Percentiles rank a stretch among this genome's conserved stretches.
These are phyloP conservation scores for Tyrophagus putrescentiae DNA, from an alignment of 1,140 invertebrate species.

Conservation along the genomic window DNA sequence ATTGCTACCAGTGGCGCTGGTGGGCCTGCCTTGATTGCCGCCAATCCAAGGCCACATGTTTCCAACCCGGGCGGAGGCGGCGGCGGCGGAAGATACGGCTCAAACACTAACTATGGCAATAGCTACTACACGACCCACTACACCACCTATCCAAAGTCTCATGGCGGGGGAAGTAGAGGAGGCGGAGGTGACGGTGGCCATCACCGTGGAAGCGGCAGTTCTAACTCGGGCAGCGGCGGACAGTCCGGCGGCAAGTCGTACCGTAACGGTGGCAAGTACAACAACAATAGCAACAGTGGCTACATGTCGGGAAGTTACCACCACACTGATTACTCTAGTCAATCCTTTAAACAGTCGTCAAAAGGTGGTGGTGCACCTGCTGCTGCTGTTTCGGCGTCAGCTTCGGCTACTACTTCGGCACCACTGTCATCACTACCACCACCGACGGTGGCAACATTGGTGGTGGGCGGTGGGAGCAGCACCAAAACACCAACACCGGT, in stretches of 20 bases:
- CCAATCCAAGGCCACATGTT: not conserved
- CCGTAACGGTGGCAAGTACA: not conserved
- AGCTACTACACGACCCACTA: too few relatives aligned
- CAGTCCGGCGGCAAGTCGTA: not conserved
- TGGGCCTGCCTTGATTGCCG: not conserved
- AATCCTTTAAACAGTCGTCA: too few relatives aligned
- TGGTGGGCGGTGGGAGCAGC: too few relatives aligned
- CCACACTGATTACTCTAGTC: too few relatives aligned
- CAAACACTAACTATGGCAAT: too few relatives aligned
- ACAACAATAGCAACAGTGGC: slow-evolving; percentile 3
- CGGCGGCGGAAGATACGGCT: not conserved
- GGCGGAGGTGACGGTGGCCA: not conserved
- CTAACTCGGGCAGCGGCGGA: not conserved
- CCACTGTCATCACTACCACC: not conserved
- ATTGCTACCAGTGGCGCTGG: not conserved
- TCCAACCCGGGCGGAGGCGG: not conserved
- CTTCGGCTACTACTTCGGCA: not conserved
- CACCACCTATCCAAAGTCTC: too few relatives aligned
- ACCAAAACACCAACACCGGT: too few relatives aligned
- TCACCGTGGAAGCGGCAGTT: not conserved
- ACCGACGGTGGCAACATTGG: too few relatives aligned
- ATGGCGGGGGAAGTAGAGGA: too few relatives aligned
- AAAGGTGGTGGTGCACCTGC: not conserved
- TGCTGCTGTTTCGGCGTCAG: not conserved
- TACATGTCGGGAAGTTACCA: too few relatives aligned